These are phyloP conservation scores for Ochropleura leucogaster DNA, from an alignment of 2,888 invertebrate species.

Conservation along the genomic window DNA sequence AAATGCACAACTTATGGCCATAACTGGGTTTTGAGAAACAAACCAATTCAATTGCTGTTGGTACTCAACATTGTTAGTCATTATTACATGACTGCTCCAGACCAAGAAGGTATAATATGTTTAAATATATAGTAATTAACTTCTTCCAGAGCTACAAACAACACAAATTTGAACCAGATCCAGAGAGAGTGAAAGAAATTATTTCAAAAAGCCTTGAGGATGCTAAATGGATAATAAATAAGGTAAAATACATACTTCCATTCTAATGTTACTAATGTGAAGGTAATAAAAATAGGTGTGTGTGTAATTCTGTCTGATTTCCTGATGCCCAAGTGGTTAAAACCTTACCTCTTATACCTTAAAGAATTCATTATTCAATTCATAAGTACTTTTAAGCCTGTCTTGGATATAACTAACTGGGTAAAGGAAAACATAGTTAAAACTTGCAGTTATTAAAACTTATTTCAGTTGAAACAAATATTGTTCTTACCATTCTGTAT, in stretches of 20 bases:
- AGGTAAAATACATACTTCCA: slow-evolving; percentile 87
- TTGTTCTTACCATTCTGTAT: too few species aligned
- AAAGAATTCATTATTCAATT: neutral
- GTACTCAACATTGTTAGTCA: too few species aligned
- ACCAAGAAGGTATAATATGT: neutral
- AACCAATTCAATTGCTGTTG: too few species aligned
- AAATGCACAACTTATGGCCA: neutral
- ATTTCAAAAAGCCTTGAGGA: slow-evolving; percentile 93
- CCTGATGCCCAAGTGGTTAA: neutral
- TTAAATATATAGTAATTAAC: neutral
- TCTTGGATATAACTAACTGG: too few species aligned
- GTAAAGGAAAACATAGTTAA: too few species aligned
- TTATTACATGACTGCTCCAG: neutral
- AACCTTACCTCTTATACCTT: neutral
- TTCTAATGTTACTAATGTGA: neutral
- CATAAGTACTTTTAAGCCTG: too few species aligned
- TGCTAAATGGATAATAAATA: slow-evolving; percentile 94
- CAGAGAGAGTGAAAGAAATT: slow-evolving; percentile 93
- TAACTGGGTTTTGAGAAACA: neutral
- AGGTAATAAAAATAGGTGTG: neutral
- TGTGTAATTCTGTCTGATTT: neutral
- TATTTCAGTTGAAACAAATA: too few species aligned
- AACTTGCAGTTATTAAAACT: too few species aligned
- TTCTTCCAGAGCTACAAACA: slow-evolving; percentile 93
- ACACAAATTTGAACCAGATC: slow-evolving; percentile 93